phyloP scores from a whole-genome alignment of 2,113 vertebrate genomes.

The Amazona guildingii region DNA sequence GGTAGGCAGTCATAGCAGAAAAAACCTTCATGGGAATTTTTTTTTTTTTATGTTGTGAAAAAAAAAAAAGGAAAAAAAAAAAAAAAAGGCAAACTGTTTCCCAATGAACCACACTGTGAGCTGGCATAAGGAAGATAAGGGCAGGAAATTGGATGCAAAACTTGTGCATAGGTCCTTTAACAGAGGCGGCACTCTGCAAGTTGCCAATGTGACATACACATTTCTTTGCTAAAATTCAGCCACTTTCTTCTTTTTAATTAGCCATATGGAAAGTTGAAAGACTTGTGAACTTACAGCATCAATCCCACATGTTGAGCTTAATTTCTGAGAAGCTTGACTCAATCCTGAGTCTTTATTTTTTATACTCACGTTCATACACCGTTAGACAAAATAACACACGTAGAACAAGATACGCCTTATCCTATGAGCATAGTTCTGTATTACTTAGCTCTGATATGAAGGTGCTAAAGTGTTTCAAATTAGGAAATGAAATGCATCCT shows the following conservation, averaged over 20 bases:
- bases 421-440: not conserved
- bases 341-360: slow-evolving; percentile 57
- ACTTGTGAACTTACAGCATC: slow-evolving; percentile 70
- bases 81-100: slow-evolving; percentile 60
- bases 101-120: slow-evolving; percentile 76
- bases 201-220: slow-evolving; percentile 68
- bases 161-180: slow-evolving; percentile 62
- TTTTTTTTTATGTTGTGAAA: slow-evolving; percentile 69
- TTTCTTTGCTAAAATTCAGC: slow-evolving; percentile 70
- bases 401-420: not conserved
- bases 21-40: slow-evolving; percentile 76
- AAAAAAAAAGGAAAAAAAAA: not conserved
- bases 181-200: slow-evolving; percentile 69
- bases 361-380: slow-evolving; percentile 34
- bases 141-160: slow-evolving; percentile 80
- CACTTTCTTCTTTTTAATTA: slow-evolving; percentile 79
- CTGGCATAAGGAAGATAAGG: slow-evolving; percentile 77
- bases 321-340: slow-evolving; percentile 46
- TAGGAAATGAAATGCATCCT: slow-evolving; percentile 24
- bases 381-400: not conserved
- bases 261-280: slow-evolving; percentile 76
- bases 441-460: not conserved
- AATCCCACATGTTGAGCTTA: slow-evolving; percentile 73
- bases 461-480: slow-evolving; percentile 27
- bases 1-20: slow-evolving; percentile 75